Base-by-base conservation (phyloP, 1,140 invertebrate species). In the Aphaenogaster rudis region DNA sequence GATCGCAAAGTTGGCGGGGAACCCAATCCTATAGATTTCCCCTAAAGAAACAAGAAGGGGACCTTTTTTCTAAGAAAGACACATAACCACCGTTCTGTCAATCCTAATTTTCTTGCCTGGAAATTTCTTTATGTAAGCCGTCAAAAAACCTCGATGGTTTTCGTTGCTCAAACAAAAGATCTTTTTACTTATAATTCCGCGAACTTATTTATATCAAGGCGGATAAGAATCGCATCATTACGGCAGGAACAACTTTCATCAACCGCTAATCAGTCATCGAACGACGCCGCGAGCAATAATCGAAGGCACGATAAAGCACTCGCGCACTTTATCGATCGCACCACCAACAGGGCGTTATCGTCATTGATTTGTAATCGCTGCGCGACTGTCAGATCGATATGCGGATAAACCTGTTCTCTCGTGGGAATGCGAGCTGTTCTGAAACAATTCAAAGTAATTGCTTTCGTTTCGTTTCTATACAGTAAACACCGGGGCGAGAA, bases 311-410 rank as follows among this genome's bases (percentile, higher is more conserved):
- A 69, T 59, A 86, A 28, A 80, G 74, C 33, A 28, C 28, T 61
- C 64, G 50, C 72, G 69, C 57, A 45, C 63, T 54, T 74, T 80
- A 82, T 77, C 50, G 63, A 90, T 89, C 45, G 54, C 7, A 76
- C n/a, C 13, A 61, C 59, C 5, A 6, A 72, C n/a, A 45, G n/a
- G n/a, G 3, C 39, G 28, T 39, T 84, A 81, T 81, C 64, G 39
- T 82, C 79, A 74, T 50, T 50, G 57, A 84, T 74, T 82, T 84
- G 72, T 36, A 50, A 63, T 17, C 42, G 4, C 42, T 36, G 5
- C 21, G n/a, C 21, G 33, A 28, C 33, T 28, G 71, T 13, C 79
- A 39, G 59, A 79, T 52, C 48, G 72, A 86, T 57, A 67, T 11
- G n/a, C 17, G 39, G 39, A 52, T 13, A 79, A 39, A 66, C 36